These are phyloP conservation scores for Lampropteryx suffumata DNA, from an alignment of 2,888 invertebrate genomes.

Conservation along the genomic window DNA sequence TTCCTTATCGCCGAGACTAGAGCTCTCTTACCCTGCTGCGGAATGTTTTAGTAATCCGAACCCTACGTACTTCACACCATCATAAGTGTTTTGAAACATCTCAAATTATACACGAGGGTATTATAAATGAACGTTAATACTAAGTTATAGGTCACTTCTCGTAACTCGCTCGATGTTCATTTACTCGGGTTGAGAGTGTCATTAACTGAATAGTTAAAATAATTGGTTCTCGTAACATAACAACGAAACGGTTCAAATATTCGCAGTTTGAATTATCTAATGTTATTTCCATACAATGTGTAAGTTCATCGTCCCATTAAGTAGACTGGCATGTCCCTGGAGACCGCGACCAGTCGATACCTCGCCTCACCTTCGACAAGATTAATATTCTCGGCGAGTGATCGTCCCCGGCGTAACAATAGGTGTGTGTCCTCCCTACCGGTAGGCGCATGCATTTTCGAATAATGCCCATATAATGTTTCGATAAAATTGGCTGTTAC, in stretches of 20 bases:
- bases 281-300: constrained; percentile 45
- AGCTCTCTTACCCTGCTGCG: constrained; percentile 21
- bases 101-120: constrained; percentile 32
- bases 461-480: constrained; percentile 81
- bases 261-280: constrained; percentile 36
- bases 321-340: constrained; percentile 50
- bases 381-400: constrained; percentile 78
- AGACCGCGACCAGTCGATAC: constrained; percentile 54
- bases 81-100: constrained; percentile 29
- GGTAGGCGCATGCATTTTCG: constrained; percentile 78
- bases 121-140: constrained; percentile 27
- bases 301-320: constrained; percentile 68
- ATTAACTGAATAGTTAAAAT: constrained; percentile 17
- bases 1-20: constrained; percentile 28
- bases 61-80: constrained; percentile 25
- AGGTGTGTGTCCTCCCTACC: constrained; percentile 62
- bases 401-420: constrained; percentile 71
- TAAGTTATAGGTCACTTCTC: constrained; percentile 24
- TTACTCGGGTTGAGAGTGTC: constrained; percentile 15
- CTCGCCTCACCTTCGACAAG: constrained; percentile 63
- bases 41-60: constrained; percentile 26
- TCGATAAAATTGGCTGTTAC: constrained; percentile 73
- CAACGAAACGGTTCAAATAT: constrained; percentile 22
- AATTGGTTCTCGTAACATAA: constrained; percentile 14
- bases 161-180: constrained; percentile 27